Evolutionary conservation across 2,797 vertebrate genomes (phyloP).

Genomic region (Brotula barbata): DNA sequence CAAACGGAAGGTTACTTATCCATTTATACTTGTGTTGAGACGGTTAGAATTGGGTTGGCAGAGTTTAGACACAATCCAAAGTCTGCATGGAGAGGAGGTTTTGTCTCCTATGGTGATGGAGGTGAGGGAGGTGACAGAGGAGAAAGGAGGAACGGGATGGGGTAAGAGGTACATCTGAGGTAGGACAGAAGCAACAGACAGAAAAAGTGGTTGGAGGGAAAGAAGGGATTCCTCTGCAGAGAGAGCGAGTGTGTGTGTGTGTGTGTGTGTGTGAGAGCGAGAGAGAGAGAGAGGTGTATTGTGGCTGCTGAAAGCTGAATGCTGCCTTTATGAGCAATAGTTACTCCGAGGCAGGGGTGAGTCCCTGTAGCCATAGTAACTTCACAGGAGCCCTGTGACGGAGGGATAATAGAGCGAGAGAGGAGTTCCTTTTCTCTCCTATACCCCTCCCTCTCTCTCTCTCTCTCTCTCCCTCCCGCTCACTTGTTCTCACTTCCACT

Average conservation of each 20-base stretch:
- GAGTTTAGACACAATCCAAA: slow-evolving; percentile 50
- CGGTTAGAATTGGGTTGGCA: slow-evolving; percentile 17
- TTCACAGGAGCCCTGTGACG: slow-evolving; percentile 78
- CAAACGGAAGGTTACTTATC: slow-evolving; percentile 23
- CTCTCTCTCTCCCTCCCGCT: slow-evolving; percentile 52
- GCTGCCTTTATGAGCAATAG: slow-evolving; percentile 80
- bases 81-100: slow-evolving; percentile 33
- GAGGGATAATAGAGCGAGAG: slow-evolving; percentile 80
- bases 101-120: slow-evolving; percentile 44
- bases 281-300: slow-evolving; percentile 61
- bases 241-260: no score
- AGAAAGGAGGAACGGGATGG: slow-evolving; percentile 16
- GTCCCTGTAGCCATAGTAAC: slow-evolving; percentile 79
- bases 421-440: slow-evolving; percentile 78
- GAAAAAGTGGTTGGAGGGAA: slow-evolving; percentile 5
- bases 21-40: slow-evolving; percentile 5
- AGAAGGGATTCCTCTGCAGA: slow-evolving; percentile 1
- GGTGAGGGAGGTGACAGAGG: slow-evolving; percentile 27
- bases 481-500: slow-evolving; percentile 73
- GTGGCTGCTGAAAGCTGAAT: slow-evolving; percentile 79
- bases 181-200: slow-evolving; percentile 24
- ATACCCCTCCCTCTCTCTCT: slow-evolving; percentile 63
- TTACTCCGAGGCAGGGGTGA: slow-evolving; percentile 78
- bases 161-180: slow-evolving; percentile 27
- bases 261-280: no score